Conservation (phyloP, 2,888 invertebrate species). For the Euplagia quadripunctaria region DNA sequence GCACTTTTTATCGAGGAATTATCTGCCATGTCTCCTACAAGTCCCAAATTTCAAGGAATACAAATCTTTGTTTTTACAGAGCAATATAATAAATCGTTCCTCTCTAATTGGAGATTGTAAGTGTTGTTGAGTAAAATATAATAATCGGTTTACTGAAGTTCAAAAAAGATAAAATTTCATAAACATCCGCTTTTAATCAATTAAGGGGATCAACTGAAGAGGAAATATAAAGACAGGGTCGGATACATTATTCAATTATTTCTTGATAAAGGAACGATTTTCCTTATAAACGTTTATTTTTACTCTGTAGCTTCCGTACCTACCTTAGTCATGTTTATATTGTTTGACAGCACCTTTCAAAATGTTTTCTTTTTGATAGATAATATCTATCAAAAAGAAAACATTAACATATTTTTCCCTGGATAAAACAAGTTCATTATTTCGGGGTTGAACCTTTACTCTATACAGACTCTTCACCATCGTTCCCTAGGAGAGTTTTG, state of each 20-base stretch:
- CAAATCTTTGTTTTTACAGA: not conserved
- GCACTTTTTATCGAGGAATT: too few species aligned
- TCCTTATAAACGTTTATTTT: not conserved
- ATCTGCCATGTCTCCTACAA: not conserved
- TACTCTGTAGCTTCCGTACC: not conserved
- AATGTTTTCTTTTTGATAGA: not conserved
- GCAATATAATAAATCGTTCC: not conserved
- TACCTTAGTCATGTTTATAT: slow-evolving; percentile 4
- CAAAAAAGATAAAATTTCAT: slow-evolving; percentile 6
- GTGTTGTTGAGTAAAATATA: not conserved
- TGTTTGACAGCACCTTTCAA: not conserved
- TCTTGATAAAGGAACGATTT: not conserved
- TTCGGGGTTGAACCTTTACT: not conserved
- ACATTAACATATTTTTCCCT: too few species aligned
- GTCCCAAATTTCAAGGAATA: not conserved
- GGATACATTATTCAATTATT: slow-evolving; percentile 17
- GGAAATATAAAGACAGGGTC: slow-evolving; percentile 10
- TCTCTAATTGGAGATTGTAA: not conserved
- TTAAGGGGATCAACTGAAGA: not conserved
- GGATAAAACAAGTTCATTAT: not conserved
- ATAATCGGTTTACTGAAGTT: not conserved
- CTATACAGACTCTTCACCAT: too few species aligned
- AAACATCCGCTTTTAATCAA: slow-evolving; percentile 7
- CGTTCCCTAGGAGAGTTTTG: too few species aligned
- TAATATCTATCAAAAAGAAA: too few species aligned